Conservation (phyloP, 2,888 invertebrate genomes). For the Oeneis ivallda region DNA sequence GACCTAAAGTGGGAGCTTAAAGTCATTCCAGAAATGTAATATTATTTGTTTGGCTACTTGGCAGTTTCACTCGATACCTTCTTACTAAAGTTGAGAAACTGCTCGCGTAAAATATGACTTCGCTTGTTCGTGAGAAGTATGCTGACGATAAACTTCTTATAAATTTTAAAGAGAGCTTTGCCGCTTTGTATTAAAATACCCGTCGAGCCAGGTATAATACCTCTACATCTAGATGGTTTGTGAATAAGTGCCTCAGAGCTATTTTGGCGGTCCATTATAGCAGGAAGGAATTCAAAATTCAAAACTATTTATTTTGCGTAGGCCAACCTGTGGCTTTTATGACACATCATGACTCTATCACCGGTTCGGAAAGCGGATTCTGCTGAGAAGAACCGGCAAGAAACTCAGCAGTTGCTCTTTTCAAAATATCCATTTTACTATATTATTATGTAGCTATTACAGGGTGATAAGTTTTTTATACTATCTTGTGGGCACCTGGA, state of each 20-base stretch:
- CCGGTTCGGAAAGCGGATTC: too few relatives aligned
- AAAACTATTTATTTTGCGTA: too few relatives aligned
- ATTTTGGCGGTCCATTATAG: background rate
- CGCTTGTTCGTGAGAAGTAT: conserved; percentile 19
- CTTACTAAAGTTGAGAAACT: background rate
- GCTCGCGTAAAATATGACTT: conserved; percentile 14
- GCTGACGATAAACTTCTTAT: conserved; percentile 16
- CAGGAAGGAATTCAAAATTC: background rate
- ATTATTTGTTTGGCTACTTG: background rate
- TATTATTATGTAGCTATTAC: too few relatives aligned
- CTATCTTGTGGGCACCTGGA: too few relatives aligned
- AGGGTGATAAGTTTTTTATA: too few relatives aligned
- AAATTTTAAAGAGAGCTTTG: conserved; percentile 23
- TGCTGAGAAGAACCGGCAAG: too few relatives aligned
- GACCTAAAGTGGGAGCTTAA: background rate
- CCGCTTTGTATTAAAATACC: conserved; percentile 19
- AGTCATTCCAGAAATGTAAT: background rate
- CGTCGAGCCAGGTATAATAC: conserved; percentile 7
- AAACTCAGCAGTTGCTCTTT: too few relatives aligned
- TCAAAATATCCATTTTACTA: too few relatives aligned
- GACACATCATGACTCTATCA: too few relatives aligned
- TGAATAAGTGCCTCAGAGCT: background rate
- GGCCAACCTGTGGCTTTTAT: too few relatives aligned
- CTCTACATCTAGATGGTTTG: conserved; percentile 11
- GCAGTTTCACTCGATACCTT: background rate